Base-by-base conservation (phyloP, 2,888 invertebrate genomes). In the Scaptomyza reducta region DNA sequence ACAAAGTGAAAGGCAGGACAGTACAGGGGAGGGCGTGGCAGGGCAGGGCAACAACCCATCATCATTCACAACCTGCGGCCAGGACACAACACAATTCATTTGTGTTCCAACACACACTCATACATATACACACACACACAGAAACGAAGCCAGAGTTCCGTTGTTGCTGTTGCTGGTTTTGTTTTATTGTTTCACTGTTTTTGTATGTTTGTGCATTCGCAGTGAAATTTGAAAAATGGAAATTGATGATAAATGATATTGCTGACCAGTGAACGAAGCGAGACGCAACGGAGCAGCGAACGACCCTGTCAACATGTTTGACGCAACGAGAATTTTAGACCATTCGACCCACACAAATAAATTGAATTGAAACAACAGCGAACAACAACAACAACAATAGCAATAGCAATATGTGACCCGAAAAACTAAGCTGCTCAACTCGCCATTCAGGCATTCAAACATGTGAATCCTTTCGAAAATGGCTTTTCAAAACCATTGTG, bases 161-260 rank as follows among this genome's bases (percentile, higher is more conserved):
- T 62, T 73, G 40, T 9, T 47, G 49, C n/a, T n/a, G n/a, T n/a
- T 33, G 16, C 10, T 40, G 40, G 10, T 49, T 18, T 18, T 49
- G n/a, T 33, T 18, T n/a, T 50, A 25, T 50, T 50, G 38, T 50
- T 50, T 50, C 38, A 38, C 6, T 13, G 25, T 38, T 38, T 16
- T 50, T 57, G 7, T 41, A 27, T 51, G 10, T 57, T 49, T 64
- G 75, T 60, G 72, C 77, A 69, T 56, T 77, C 69, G 68, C 71
- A 74, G 79, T 77, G 66, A 79, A 83, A 79, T 87, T 88, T 88
- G 88, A 88, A 88, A 88, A 88, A 89, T 88, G 87, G 84, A 87
- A 88, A 88, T 89, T 88, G 87, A 88, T 88, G 88, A 88, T 89
- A 89, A 88, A 88, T 88, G 88, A 78, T 82, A 75, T 77, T 84